Conservation (phyloP, 2,113 vertebrate genomes). For the Passer domesticus region DNA sequence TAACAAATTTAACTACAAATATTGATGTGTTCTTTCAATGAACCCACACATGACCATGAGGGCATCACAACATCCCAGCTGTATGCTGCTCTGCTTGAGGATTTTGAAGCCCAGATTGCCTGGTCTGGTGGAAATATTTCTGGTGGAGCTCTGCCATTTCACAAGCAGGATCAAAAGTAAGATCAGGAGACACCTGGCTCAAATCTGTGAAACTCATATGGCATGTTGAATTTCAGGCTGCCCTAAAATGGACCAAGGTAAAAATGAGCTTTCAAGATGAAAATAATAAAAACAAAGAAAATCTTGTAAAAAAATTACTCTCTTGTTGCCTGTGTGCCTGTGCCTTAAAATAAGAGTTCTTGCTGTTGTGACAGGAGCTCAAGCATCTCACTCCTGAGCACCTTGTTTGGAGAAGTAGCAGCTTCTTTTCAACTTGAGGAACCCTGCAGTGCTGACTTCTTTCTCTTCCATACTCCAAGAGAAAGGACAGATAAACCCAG, state of each 20-base stretch:
- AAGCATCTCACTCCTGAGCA: constrained; percentile 51
- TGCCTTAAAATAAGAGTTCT: constrained; percentile 68
- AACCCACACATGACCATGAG: neutral
- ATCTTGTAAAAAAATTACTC: constrained; percentile 36
- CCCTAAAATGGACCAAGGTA: neutral
- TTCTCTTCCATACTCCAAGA: constrained; percentile 22
- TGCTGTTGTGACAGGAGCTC: constrained; percentile 54
- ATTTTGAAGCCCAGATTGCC: constrained; percentile 23
- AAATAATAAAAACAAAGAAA: constrained; percentile 65
- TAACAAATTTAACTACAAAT: constrained; percentile 51
- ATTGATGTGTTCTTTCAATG: constrained; percentile 20
- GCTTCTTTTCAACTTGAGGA: constrained; percentile 21
- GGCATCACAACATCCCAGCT: constrained; percentile 27
- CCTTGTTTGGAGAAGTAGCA: constrained; percentile 65
- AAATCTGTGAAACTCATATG: neutral
- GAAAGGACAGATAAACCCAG: constrained; percentile 67
- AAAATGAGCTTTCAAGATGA: constrained; percentile 18
- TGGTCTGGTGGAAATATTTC: constrained; percentile 69
- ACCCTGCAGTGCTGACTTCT: neutral
- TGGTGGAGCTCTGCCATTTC: constrained; percentile 74
- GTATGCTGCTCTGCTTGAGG: constrained; percentile 51
- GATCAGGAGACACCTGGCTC: constrained; percentile 55
- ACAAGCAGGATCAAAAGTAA: constrained; percentile 58
- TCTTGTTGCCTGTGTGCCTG: constrained; percentile 65
- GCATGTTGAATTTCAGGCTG: neutral